Base-by-base conservation (phyloP, 2,888 invertebrate genomes). In the Creontiades dilutus region DNA sequence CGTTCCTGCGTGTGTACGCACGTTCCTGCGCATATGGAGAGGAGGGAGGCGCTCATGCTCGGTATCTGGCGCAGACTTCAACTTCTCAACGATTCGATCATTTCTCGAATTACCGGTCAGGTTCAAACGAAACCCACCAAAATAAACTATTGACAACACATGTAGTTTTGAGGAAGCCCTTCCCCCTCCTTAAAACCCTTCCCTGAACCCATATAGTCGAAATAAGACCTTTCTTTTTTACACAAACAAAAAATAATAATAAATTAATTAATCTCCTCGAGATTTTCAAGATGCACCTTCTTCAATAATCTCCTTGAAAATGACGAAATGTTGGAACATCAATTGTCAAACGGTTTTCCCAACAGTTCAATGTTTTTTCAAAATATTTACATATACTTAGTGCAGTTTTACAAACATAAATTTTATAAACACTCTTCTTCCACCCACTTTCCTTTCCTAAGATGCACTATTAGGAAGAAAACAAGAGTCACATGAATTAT, bases 371-470 rank as follows among this genome's bases (percentile, higher is more conserved):
- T 27, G 27, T 19, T 76, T 37, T 37, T 7, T 37, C 14, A 85
- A 55, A 57, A 37, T 85, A 85, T 85, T 57, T 85, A 85, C 85
- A 85, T 61, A 61, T 37, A 37, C 37, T 7, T 61, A 61, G 85
- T 85, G 85, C 85, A 85, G 27, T 61, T 85, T 28, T 85, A 46
- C 46, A 80, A 46, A 46, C 68, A 68, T 11, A 68, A 27, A 68
- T 23, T 19, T 11, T 48, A 11, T 14, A 68, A 9, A 23, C 23
- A 11, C 19, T 19, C 9, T 11, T 23, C 5, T 23, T 68, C 19
- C 68, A 23, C 23, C 27, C 68, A 19, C 13, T 19, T 23, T 68
- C 13, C 14, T n/a, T 16, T n/a, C n/a, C n/a, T 57, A 57, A 57
- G 37, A 37, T 37, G 1, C 19, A 57, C n/a, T 52, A 52, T 52